Conservation (phyloP, 1,140 invertebrate genomes). For the Antheraea mylitta region DNA sequence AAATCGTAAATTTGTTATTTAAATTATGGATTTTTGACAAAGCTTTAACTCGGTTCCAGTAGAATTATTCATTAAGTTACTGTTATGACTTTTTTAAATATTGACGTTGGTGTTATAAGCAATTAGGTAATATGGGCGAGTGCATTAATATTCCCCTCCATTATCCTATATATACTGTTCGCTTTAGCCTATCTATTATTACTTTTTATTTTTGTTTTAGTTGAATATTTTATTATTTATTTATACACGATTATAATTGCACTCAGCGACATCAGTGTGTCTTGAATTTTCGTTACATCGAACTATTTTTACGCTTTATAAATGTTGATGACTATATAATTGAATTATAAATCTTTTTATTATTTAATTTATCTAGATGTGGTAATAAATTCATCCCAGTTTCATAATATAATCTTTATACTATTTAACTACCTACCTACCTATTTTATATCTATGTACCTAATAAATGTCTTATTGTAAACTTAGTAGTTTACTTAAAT, state of each 20-base stretch:
- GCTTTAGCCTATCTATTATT: constrained; percentile 67
- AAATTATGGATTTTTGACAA: constrained; percentile 76
- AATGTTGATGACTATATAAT: constrained; percentile 17
- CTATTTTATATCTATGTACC: constrained; percentile 68
- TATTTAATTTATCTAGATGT: constrained; percentile 32
- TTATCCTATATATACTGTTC: constrained; percentile 63
- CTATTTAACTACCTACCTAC: constrained; percentile 58
- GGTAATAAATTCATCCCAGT: constrained; percentile 47
- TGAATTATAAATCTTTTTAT: constrained; percentile 21
- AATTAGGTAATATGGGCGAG: constrained; percentile 75
- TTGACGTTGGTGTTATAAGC: constrained; percentile 76
- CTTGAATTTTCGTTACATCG: constrained; percentile 54
- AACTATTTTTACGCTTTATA: constrained; percentile 36
- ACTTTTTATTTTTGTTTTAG: constrained; percentile 74
- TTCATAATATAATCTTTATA: constrained; percentile 59
- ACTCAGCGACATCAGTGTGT: constrained; percentile 32
- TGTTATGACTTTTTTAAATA: constrained; percentile 75
- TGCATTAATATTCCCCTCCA: constrained; percentile 75
- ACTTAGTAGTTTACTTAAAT: constrained; percentile 67
- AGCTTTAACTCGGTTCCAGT: constrained; percentile 78
- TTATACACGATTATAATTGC: constrained; percentile 59
- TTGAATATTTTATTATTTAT: constrained; percentile 79
- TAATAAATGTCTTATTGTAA: constrained; percentile 76
- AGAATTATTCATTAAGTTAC: constrained; percentile 77
- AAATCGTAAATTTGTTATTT: constrained; percentile 74